phyloP scores from a whole-genome alignment of 2,797 vertebrate genomes.

The Muscicapa comitata region DNA sequence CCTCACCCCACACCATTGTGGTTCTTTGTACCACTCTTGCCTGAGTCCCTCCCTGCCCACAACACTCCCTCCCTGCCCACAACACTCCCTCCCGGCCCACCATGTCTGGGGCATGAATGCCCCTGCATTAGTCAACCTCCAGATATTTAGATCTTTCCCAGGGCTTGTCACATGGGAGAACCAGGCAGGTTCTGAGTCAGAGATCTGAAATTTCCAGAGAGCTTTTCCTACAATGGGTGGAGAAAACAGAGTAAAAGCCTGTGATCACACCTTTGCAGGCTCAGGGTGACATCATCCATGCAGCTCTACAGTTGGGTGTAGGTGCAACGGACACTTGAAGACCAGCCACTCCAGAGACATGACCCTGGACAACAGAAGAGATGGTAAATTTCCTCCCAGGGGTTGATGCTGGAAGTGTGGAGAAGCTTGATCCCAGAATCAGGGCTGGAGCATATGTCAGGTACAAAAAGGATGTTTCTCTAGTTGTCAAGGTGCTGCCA shows the following conservation, averaged over 20 bases:
- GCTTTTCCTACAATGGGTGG: neutral
- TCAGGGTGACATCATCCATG: neutral
- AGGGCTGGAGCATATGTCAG: accelerated
- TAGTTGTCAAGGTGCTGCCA: neutral
- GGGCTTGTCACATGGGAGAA: neutral
- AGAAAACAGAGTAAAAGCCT: neutral
- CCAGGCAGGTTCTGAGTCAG: neutral
- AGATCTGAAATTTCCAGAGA: neutral
- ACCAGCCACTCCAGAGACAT: neutral
- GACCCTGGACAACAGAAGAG: neutral
- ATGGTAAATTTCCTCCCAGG: neutral
- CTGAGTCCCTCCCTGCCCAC: neutral
- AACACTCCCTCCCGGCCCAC: neutral
- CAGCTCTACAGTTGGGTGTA: neutral
- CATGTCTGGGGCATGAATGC: neutral
- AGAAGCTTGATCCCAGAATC: neutral
- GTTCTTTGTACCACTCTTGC: neutral
- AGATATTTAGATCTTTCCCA: neutral
- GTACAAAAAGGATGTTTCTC: neutral
- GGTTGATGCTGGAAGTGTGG: neutral
- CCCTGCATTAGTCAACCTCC: neutral
- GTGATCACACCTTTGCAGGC: neutral
- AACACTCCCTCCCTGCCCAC: neutral
- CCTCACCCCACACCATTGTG: too few relatives aligned
- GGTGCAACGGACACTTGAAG: neutral